Conservation (phyloP, 2,888 invertebrate genomes). For the Belgica antarctica region DNA sequence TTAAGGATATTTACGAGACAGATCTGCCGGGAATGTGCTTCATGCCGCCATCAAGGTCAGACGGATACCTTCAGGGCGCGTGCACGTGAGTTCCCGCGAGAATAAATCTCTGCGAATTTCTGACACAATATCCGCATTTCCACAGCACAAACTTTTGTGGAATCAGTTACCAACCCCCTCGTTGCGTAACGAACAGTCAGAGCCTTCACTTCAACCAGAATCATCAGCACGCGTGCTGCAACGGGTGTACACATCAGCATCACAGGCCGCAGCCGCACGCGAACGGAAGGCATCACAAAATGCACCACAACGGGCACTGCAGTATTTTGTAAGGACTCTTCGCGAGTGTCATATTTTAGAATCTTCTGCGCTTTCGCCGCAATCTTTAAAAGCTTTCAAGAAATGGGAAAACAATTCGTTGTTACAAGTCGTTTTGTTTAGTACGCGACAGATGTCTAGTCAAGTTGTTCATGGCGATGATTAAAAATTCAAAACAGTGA, state of each 20-base stretch:
- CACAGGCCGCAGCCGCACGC: neutral
- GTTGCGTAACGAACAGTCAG: conserved; percentile 52
- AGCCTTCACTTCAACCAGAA: conserved; percentile 52
- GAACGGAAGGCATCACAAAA: conserved; percentile 46
- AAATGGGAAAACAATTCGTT: no score
- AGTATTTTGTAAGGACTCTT: conserved; percentile 26
- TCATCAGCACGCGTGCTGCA: conserved; percentile 52
- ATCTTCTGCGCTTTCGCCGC: no score
- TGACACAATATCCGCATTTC: neutral
- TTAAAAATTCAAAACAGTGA: no score
- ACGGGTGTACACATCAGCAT: conserved; percentile 51
- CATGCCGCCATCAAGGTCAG: conserved; percentile 52
- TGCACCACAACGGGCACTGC: conserved; percentile 34
- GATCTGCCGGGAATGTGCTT: conserved; percentile 51
- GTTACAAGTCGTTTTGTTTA: no score
- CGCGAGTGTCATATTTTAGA: no score
- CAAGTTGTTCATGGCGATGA: no score
- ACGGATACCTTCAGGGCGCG: conserved; percentile 46
- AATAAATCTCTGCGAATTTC: neutral
- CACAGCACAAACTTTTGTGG: conserved; percentile 14
- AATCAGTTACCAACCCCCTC: conserved; percentile 46
- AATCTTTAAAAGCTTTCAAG: no score
- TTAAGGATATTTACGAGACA: conserved; percentile 54
- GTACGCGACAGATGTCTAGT: no score
- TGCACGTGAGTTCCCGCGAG: conserved; percentile 36